phyloP scores from a whole-genome alignment of 2,888 invertebrate genomes.

The Ganaspis brasiliensis region DNA sequence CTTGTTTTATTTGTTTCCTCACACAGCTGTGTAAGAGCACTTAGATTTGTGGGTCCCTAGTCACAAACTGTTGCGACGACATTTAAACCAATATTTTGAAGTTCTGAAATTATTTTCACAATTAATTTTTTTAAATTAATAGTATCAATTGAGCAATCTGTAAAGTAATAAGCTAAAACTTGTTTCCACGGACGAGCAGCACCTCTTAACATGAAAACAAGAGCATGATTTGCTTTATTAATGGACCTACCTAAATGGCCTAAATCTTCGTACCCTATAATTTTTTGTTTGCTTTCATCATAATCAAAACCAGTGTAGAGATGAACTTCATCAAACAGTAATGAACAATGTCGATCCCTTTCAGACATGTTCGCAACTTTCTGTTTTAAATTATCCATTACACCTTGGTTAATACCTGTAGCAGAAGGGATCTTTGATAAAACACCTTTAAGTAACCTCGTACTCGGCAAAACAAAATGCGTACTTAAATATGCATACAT shows the following conservation, averaged over 20 bases:
- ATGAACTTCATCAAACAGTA: slow-evolving; percentile 3
- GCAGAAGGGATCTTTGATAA: slow-evolving; percentile 11
- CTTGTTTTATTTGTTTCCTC: too few relatives aligned
- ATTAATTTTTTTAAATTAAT: background rate
- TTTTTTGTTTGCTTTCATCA: too few relatives aligned
- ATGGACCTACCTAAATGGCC: slow-evolving; percentile 55
- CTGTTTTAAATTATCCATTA: slow-evolving; percentile 14
- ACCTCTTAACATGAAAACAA: slow-evolving; percentile 61
- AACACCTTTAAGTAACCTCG: background rate
- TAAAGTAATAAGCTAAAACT: too few relatives aligned
- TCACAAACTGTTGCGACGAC: slow-evolving; percentile 60
- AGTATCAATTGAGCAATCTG: too few relatives aligned
- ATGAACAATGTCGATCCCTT: background rate
- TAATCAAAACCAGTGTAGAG: slow-evolving; percentile 61
- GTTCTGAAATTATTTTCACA: background rate
- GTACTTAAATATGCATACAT: background rate
- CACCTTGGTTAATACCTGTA: background rate
- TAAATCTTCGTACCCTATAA: too few relatives aligned
- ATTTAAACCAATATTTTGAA: slow-evolving; percentile 46
- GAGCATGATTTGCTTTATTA: slow-evolving; percentile 58
- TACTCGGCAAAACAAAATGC: background rate
- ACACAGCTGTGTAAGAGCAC: slow-evolving; percentile 44
- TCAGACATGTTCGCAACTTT: background rate
- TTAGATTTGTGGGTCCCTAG: slow-evolving; percentile 56
- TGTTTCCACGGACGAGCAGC: too few relatives aligned